Percentiles rank a stretch among this genome's conserved stretches.
Evolutionary conservation across 2,888 invertebrate genomes (phyloP).

Genomic region (Fragum whitleyi): DNA sequence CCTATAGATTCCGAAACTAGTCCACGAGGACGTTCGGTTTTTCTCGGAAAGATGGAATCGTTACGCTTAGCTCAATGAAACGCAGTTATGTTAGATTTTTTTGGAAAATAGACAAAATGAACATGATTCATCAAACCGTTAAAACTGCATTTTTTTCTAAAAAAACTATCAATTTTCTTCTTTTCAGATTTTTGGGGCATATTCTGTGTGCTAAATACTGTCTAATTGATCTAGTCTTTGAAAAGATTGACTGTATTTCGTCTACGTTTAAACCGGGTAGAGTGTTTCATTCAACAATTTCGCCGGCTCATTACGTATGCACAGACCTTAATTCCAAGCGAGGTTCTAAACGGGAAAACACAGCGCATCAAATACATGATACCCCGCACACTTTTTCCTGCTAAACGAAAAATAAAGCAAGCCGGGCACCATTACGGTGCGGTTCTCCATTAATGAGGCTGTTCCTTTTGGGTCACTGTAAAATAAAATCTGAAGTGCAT

Average conservation of each 20-base stretch:
- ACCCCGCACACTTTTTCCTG: background rate
- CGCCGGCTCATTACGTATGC: constrained; percentile 65
- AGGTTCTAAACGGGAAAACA: constrained; percentile 59
- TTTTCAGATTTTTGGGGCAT: too few species aligned
- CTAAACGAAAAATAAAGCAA: background rate
- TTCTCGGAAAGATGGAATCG: background rate
- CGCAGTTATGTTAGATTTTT: background rate
- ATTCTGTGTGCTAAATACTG: too few species aligned
- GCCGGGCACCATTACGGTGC: constrained; percentile 24
- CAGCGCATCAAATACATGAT: constrained; percentile 47
- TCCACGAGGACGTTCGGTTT: background rate
- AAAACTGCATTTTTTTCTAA: too few species aligned
- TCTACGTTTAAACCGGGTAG: background rate
- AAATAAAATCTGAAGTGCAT: constrained; percentile 8
- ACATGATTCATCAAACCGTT: too few species aligned
- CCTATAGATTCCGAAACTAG: too few species aligned
- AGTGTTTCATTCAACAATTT: constrained; percentile 52
- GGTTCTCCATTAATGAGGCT: constrained; percentile 45
- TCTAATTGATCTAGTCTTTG: too few species aligned
- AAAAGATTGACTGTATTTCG: too few species aligned
- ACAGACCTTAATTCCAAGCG: constrained; percentile 55
- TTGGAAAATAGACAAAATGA: background rate
- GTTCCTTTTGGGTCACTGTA: background rate
- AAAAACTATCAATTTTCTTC: too few species aligned
- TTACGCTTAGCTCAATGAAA: background rate